Evolutionary conservation across 2,797 vertebrate genomes (phyloP), one percentile per base, ranked within the genome.

Genomic region (Eulemur albifrons): DNA sequence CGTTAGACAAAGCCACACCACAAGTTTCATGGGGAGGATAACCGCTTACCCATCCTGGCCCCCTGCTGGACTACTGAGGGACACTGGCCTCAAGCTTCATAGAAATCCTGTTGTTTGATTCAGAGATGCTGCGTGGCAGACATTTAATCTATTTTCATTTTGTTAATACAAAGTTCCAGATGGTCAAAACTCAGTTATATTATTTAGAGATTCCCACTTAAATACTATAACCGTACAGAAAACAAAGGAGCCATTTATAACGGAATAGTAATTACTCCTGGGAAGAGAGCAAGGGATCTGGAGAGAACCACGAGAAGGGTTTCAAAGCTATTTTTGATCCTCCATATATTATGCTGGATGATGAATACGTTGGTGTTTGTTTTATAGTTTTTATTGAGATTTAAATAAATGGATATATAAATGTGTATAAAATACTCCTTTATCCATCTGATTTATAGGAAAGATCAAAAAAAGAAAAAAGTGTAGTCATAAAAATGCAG

Each of bases 371-470:
- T 81, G 25, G 11, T 50, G 45, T 69, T 94, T 48, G 43, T 70
- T 92, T 92, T 72, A 75, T n/a, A 61, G 20, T 17, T 94, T 96
- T 84, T 92, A 70, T 35, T 92, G 73, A 93, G 23, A 61, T 67
- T 65, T 61, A 89, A 82, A 70, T 73, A 48, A 67, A 72, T 61
- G 32, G 18, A 81, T 73, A 67, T n/a, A 50, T 21, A 9, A 27
- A 6, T 18, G 11, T 50, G 1, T 32, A 11, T 75, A 45, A 61
- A 80, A 23, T 17, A 52, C 18, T 88, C 5, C 67, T 92, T 86
- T 70, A 11, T 30, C 32, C 25, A 75, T 9, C 35, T 88, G 30
- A 69, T 32, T 96, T 12, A 93, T 50, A 70, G 4, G 40, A 45
- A 94, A 86, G 3, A n/a, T 21, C 11, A 75, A 75, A 77, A 85